A percentile compares a stretch with the other conserved stretches of the same genome.
Conservation (phyloP, 2,888 invertebrate species). For the Trichopria drosophilae region DNA sequence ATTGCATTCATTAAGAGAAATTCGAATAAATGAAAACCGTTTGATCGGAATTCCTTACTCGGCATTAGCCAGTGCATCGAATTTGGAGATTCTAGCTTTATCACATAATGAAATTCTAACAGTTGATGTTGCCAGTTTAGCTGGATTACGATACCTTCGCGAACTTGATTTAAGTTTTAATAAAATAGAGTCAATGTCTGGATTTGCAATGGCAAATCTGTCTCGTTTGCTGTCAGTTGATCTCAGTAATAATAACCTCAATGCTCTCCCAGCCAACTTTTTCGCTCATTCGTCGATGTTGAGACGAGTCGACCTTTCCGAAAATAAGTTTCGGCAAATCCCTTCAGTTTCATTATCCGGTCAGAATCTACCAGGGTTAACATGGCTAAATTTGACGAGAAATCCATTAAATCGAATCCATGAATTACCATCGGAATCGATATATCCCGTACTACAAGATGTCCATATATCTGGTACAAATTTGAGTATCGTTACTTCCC, state of each 20-base stretch:
- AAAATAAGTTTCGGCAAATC: slow-evolving; percentile 78
- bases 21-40: slow-evolving; percentile 72
- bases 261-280: slow-evolving; percentile 79
- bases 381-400: slow-evolving; percentile 80
- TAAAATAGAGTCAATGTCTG: slow-evolving; percentile 74
- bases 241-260: slow-evolving; percentile 74
- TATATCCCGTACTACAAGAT: slow-evolving; percentile 79
- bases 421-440: slow-evolving; percentile 68
- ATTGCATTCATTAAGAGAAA: slow-evolving; percentile 73
- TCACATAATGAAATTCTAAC: slow-evolving; percentile 70
- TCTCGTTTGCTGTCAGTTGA: slow-evolving; percentile 76
- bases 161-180: slow-evolving; percentile 77
- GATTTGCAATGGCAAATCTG: slow-evolving; percentile 78
- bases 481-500: slow-evolving; percentile 78
- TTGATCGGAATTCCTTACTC: slow-evolving; percentile 78
- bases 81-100: slow-evolving; percentile 72
- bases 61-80: slow-evolving; percentile 74
- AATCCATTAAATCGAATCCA: slow-evolving; percentile 79
- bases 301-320: slow-evolving; percentile 75
- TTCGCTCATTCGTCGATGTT: slow-evolving; percentile 74
- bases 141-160: slow-evolving; percentile 73
- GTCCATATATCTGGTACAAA: slow-evolving; percentile 79
- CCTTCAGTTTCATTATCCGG: slow-evolving; percentile 78
- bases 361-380: slow-evolving; percentile 71
- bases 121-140: slow-evolving; percentile 77